phyloP scores from a whole-genome alignment of 2,888 invertebrate genomes.

The Campoletis raptor region DNA sequence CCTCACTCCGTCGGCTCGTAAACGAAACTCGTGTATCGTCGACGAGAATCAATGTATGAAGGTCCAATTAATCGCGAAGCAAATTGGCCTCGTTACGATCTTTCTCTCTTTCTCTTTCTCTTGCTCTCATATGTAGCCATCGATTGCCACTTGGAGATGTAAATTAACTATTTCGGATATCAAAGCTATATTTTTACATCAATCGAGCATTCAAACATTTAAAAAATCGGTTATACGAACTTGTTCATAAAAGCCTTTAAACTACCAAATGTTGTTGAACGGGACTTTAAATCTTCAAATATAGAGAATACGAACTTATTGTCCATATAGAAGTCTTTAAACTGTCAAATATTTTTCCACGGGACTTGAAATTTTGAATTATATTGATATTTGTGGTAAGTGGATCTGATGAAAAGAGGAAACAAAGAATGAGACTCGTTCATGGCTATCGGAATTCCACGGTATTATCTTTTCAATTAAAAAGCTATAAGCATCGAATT shows the following conservation, averaged over 20 bases:
- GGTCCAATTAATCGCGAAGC: conserved; percentile 67
- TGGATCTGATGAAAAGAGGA: not conserved
- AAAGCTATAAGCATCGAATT: not conserved
- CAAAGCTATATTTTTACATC: conserved; percentile 9
- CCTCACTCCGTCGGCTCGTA: conserved; percentile 14
- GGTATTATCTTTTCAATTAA: not conserved
- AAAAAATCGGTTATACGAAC: conserved; percentile 3
- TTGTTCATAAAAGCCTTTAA: not conserved
- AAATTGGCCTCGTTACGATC: conserved; percentile 67
- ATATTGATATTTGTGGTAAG: no score
- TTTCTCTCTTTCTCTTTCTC: conserved; percentile 22
- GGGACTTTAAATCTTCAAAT: not conserved
- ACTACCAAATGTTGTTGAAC: not conserved
- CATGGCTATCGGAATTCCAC: not conserved
- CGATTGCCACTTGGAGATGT: conserved; percentile 7
- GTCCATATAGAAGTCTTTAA: no score
- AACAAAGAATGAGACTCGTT: not conserved
- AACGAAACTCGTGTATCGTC: conserved; percentile 60
- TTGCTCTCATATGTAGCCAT: not conserved
- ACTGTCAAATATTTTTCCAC: no score
- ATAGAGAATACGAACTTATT: not conserved
- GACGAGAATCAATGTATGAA: conserved; percentile 68
- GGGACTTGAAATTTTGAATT: no score
- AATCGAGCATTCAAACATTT: not conserved
- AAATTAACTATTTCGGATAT: conserved; percentile 38